These are phyloP conservation scores for Neomonachus schauinslandi DNA, from an alignment of 2,113 vertebrate species.

Conservation along the genomic window DNA sequence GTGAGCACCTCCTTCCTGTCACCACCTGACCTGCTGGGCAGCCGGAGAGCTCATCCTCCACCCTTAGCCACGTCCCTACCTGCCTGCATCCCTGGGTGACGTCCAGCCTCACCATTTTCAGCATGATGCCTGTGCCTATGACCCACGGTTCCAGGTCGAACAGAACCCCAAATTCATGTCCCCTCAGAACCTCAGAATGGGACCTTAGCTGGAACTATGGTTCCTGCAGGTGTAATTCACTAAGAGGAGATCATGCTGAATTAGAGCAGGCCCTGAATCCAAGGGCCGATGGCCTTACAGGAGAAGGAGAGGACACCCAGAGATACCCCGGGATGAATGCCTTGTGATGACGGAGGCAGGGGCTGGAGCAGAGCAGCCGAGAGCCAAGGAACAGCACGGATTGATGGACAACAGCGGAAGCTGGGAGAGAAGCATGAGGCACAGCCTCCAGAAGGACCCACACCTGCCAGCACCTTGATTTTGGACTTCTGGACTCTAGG, in stretches of 20 bases:
- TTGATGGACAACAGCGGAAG: too few relatives aligned
- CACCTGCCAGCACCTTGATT: rapidly evolving
- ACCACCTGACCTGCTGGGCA: too few relatives aligned
- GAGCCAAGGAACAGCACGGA: background rate
- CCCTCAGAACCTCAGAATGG: background rate
- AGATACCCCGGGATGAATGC: too few relatives aligned
- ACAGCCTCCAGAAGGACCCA: background rate
- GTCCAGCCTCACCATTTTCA: too few relatives aligned
- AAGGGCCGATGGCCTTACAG: rapidly evolving
- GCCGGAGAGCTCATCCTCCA: background rate
- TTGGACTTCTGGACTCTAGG: background rate
- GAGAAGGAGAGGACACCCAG: background rate
- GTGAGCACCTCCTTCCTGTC: too few relatives aligned
- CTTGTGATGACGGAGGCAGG: rapidly evolving
- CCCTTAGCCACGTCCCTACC: background rate
- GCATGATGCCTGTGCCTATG: background rate
- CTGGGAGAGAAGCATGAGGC: background rate
- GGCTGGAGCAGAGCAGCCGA: too few relatives aligned
- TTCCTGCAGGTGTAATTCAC: background rate
- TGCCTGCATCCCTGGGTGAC: background rate
- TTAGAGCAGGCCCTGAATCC: background rate
- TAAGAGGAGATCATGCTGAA: background rate
- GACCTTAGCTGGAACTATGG: background rate
- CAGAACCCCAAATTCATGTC: background rate
- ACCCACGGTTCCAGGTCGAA: background rate